Base-by-base conservation (phyloP, 2,113 vertebrate genomes). In the Cryptomyrus ogoouensis region DNA sequence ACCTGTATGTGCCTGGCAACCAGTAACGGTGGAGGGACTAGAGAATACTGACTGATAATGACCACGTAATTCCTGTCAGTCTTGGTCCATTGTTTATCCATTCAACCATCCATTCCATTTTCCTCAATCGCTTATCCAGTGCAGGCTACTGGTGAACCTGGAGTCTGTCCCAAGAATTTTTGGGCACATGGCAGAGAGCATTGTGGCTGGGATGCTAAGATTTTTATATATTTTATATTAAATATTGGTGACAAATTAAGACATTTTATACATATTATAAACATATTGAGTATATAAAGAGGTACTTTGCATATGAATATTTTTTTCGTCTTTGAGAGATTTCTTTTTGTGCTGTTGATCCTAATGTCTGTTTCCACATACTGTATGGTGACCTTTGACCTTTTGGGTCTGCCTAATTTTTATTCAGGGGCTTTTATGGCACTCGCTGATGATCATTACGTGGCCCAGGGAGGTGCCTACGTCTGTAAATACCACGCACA, bases 1-100 rank as follows among this genome's bases (percentile, higher is more conserved):
- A 70, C 62, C 9, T 12, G 3, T 31, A 31, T 70, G 3, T 13
- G n/a, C 6, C 17, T 80, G 74, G 74, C 31, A 19, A 42, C 13
- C 35, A 42, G 74, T 91, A 87, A 90, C 90, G 94, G 94, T 95
- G 91, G 94, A 94, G 94, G 90, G 92, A 89, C 50, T 5, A 53
- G 90, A 90, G 91, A 90, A 88, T 91, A 92, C 90, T 90, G 88
- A 88, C 92, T 94, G 93, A 92, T 94, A 92, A 92, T 93, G 92
- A 94, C 94, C 94, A 93, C 90, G 91, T 92, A 92, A 80, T 80
- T 80, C 74, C 74, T 80, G 13, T 80, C 74, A 42, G 74, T 80
- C 74, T 80, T 80, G 74, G 35, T 42, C 74, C 74, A 80, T 80
- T 42, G 31, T 80, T 80, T 42, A 80, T 42, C 35, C 74, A 4